A percentile compares a stretch with the other conserved stretches of the same genome.
phyloP scores from a whole-genome alignment of 2,888 invertebrate genomes.

The Steromphala cineraria region DNA sequence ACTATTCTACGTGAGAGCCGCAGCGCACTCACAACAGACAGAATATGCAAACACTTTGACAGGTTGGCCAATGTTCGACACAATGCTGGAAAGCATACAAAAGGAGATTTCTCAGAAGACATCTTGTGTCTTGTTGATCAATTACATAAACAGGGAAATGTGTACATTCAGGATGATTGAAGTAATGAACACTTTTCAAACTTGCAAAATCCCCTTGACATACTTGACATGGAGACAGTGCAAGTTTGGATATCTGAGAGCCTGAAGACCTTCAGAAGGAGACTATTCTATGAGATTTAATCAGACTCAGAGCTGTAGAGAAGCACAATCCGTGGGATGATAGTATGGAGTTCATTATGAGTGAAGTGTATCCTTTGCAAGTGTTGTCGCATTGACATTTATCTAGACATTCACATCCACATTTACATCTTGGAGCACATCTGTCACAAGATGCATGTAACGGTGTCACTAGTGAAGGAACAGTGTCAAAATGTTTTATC shows the following conservation, averaged over 20 bases:
- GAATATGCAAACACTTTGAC: neutral
- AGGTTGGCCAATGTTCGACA: neutral
- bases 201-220: neutral
- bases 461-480: too few species aligned
- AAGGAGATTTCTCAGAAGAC: neutral
- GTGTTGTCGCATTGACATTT: too few species aligned
- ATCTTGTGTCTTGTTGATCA: neutral
- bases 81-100: neutral
- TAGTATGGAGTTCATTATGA: too few species aligned
- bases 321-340: too few species aligned
- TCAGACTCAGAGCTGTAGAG: too few species aligned
- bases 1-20: constrained; percentile 32
- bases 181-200: neutral
- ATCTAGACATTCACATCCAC: too few species aligned
- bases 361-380: too few species aligned
- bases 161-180: neutral
- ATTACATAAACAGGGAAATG: neutral
- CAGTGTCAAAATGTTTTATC: too few species aligned
- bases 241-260: neutral
- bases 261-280: neutral
- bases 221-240: neutral
- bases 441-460: too few species aligned
- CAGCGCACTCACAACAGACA: neutral
- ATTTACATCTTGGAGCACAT: too few species aligned
- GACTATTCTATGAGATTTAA: too few species aligned